Evolutionary conservation across 1,140 invertebrate genomes (phyloP).

Genomic region (Ganaspis sp.): DNA sequence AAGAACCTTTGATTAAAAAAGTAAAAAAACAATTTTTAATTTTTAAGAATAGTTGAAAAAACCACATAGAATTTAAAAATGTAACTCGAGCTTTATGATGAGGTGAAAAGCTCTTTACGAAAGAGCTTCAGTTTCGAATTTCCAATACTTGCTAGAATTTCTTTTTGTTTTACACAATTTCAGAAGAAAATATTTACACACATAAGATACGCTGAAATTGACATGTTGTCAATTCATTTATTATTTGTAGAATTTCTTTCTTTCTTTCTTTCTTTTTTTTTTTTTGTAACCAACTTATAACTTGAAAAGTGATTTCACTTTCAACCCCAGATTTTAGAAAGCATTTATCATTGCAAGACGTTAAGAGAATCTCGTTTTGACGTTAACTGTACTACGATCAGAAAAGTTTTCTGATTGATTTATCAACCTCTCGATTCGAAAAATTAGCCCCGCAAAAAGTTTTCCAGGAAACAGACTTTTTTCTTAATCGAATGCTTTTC

Average conservation of each 20-base stretch:
- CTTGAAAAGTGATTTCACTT: background rate
- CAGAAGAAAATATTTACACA: too few relatives aligned
- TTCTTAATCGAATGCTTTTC: background rate
- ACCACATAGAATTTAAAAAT: background rate
- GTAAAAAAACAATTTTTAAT: too few relatives aligned
- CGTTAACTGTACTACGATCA: constrained; percentile 2
- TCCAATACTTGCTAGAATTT: constrained; percentile 8
- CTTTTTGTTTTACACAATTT: background rate
- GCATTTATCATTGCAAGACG: constrained; percentile 2
- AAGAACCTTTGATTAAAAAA: too few relatives aligned
- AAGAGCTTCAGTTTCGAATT: background rate
- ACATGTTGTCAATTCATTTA: too few relatives aligned
- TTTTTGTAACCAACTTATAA: background rate
- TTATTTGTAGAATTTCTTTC: too few relatives aligned
- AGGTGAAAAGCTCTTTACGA: constrained; percentile 1
- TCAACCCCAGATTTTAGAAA: background rate
- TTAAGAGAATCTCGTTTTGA: background rate
- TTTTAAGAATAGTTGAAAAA: too few relatives aligned
- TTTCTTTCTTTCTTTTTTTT: background rate
- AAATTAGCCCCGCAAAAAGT: background rate
- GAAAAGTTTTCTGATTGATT: constrained; percentile 6
- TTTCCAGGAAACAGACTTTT: background rate
- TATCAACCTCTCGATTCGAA: background rate
- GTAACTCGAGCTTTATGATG: background rate
- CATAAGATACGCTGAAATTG: too few relatives aligned